Evolutionary conservation across 2,888 invertebrate genomes (phyloP), one percentile per base, ranked within the genome.

Genomic region (Norana najaformis): DNA sequence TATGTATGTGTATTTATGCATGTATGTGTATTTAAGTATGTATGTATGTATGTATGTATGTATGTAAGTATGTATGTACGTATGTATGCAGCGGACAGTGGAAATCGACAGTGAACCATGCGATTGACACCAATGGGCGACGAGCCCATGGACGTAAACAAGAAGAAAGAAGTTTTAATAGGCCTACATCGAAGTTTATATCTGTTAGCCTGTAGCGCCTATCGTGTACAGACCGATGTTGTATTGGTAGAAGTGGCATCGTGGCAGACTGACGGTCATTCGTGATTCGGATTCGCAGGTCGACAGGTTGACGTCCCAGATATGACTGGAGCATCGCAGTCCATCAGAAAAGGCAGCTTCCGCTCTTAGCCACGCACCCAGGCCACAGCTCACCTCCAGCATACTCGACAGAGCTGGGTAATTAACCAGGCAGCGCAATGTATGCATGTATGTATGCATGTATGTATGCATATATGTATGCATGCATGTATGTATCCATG

Each of bases 391-490:
- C 18, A 23, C 88, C 36, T 88, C 41, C 36, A 88, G 41, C 88
- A 88, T 88, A 38, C 88, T 88, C 37, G 88, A 88, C 88, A 88
- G 41, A 88, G 88, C 88, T 88, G 18, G 36, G 36, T 36, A 85
- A 85, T 6, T 85, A 85, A 85, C 23, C 69, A 69, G 11, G n/a
- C n/a, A n/a, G n/a, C n/a, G n/a, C n/a, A n/a, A n/a, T n/a, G n/a
- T n/a, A n/a, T 16, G 23, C 11, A 69, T 69, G n/a, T n/a, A 69
- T 69, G n/a, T n/a, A 8, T 47, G 23, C n/a, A 69, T 6, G 30
- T n/a, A 69, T 69, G 6, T 6, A 8, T 69, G 11, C n/a, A 16
- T n/a, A 1, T 30, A 69, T 47, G 20, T 23, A 23, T 47, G 23
- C 23, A 47, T n/a, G 1, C n/a, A 69, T 8, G 6, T 0, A 6